Evolutionary conservation across 2,797 vertebrate species (phyloP).

Genomic region (Ciconia nigra): DNA sequence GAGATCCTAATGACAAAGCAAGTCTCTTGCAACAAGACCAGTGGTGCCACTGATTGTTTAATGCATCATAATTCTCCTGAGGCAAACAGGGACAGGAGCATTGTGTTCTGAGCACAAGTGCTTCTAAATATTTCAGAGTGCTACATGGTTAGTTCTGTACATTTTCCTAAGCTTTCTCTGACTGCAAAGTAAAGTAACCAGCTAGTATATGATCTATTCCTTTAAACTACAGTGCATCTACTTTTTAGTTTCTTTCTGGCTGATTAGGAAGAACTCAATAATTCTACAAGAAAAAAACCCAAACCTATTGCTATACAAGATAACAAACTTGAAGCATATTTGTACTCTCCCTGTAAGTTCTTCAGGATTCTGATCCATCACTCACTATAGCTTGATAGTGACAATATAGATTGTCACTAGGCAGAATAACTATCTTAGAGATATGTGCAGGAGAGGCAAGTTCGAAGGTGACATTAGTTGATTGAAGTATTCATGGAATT

Average conservation of each 20-base stretch:
- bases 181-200: background rate
- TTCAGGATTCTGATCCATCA: background rate
- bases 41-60: background rate
- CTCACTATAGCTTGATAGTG: background rate
- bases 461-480: background rate
- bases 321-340: background rate
- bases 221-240: background rate
- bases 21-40: background rate
- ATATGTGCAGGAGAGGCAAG: background rate
- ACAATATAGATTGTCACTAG: background rate
- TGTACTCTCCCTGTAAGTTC: background rate
- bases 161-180: background rate
- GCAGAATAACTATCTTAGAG: background rate
- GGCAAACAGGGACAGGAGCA: background rate
- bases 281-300: background rate
- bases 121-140: conserved; percentile 9
- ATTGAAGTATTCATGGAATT: background rate
- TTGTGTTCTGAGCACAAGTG: background rate
- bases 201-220: background rate
- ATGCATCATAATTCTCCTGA: background rate
- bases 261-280: background rate
- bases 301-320: background rate
- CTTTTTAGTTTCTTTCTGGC: background rate
- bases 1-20: background rate
- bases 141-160: background rate